Conservation (phyloP, 2,888 invertebrate genomes). For the Agrochola macilenta region DNA sequence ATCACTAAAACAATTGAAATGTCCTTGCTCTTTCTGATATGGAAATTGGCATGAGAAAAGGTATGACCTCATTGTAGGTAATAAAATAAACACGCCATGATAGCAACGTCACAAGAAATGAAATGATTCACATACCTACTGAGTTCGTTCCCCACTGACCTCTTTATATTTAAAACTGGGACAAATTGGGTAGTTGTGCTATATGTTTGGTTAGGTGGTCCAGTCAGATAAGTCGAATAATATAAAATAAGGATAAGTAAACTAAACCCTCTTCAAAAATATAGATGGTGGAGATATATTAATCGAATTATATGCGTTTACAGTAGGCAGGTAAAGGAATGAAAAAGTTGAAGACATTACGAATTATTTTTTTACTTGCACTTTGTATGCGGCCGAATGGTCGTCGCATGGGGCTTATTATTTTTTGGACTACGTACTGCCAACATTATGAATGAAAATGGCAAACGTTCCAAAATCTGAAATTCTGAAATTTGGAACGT, state of each 20-base stretch:
- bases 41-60: slow-evolving; percentile 17
- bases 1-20: neutral
- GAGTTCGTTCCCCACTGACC: slow-evolving; percentile 33
- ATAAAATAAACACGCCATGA: slow-evolving; percentile 15
- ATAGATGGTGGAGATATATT: neutral
- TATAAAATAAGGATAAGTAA: slow-evolving; percentile 2
- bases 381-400: neutral
- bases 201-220: neutral
- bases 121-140: slow-evolving; percentile 10
- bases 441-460: neutral
- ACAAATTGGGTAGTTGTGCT: slow-evolving; percentile 12
- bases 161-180: slow-evolving; percentile 26
- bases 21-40: slow-evolving; percentile 9
- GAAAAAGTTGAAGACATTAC: neutral
- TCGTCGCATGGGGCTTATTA: neutral
- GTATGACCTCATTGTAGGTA: slow-evolving; percentile 28
- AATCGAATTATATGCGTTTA: neutral
- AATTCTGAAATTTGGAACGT: no score
- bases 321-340: neutral
- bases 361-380: neutral
- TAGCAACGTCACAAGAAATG: slow-evolving; percentile 7
- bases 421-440: neutral
- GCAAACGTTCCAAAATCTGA: no score
- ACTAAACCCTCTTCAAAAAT: neutral
- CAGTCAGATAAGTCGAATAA: neutral